Evolutionary conservation across 2,797 vertebrate species (phyloP), one percentile per base, ranked within the genome.

Genomic region (Chaetodon trifasciatus): DNA sequence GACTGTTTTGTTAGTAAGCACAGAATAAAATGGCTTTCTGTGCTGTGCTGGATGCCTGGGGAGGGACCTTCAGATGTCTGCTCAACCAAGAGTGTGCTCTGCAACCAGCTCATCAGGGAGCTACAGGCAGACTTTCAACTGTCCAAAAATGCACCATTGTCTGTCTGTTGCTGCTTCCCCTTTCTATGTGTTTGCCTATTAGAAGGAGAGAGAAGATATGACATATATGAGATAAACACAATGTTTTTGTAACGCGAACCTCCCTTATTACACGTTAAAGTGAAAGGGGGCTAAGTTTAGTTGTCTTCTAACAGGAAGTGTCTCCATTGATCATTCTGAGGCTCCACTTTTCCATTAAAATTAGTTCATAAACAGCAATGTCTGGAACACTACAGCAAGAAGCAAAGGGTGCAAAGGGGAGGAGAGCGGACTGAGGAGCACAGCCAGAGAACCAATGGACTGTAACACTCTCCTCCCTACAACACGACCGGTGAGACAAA

Each of bases 391-490:
- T 5, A 56, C 28, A 72, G 64, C 60, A 46, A 68, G 49, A 68
- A 61, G 57, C 67, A 35, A 53, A 60, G 17, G 65, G 50, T 72
- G 62, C 56, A 24, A 28, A 60, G 39, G 58, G 39, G 70, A 80
- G 66, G 47, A 49, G 46, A 69, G 64, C 75, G 70, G 61, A 81
- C 15, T 79, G 74, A 70, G 74, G 77, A 84, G 63, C 35, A 35
- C 21, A 71, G 84, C 58, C 76, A 78, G 63, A 72, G 44, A 84
- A 62, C n/a, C 76, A 86, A 82, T 91, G 82, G 86, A 94, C 95
- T 95, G 94, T 94, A 94, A 96, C 95, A 39, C 88, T 74, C 75
- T 74, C 75, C 77, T 86, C 73, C 70, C 52, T 46, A 40, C 3
- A 1, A 83, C 80, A 74, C 61, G 13, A 53, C 50, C 60, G 6